A percentile compares a stretch with the other conserved stretches of the same genome.
Evolutionary conservation across 37 sponge, comb jelly and placozoan species (phyloP).

Genomic region (Spongilla lacustris): DNA sequence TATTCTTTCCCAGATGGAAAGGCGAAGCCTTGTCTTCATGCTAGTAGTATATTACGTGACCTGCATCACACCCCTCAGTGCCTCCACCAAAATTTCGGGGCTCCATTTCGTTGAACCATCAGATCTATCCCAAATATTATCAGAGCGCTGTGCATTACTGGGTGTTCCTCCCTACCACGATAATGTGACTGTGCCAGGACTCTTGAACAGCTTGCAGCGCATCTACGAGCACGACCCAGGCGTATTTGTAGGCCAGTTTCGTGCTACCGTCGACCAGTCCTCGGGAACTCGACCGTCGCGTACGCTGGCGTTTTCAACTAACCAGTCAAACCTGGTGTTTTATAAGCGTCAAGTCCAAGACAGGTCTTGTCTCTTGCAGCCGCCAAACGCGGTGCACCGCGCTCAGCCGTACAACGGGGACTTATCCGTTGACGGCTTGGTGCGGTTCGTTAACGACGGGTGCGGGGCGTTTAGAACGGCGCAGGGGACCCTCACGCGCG

Average conservation of each 20-base stretch:
- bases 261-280: not conserved
- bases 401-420: conserved; percentile 49
- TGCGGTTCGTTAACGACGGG: conserved; percentile 66
- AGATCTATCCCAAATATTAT: not conserved
- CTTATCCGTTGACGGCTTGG: conserved; percentile 16
- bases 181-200: not conserved
- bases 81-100: not conserved
- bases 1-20: not conserved
- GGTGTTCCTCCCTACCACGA: conserved; percentile 26
- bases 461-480: conserved; percentile 56
- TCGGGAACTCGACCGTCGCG: not conserved
- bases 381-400: conserved; percentile 5
- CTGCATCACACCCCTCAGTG: not conserved
- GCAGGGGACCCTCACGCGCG: conserved; percentile 31
- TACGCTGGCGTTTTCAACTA: not conserved
- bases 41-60: not conserved
- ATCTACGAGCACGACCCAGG: conserved; percentile 26
- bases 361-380: conserved; percentile 42
- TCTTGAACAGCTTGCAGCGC: not conserved
- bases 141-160: conserved; percentile 37
- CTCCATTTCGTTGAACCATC: not conserved
- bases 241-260: conserved; percentile 39
- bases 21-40: not conserved
- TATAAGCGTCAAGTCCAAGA: conserved; percentile 39
- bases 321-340: conserved; percentile 31